phyloP scores from a whole-genome alignment of 2,888 invertebrate species.

The Miltochrista miniata region DNA sequence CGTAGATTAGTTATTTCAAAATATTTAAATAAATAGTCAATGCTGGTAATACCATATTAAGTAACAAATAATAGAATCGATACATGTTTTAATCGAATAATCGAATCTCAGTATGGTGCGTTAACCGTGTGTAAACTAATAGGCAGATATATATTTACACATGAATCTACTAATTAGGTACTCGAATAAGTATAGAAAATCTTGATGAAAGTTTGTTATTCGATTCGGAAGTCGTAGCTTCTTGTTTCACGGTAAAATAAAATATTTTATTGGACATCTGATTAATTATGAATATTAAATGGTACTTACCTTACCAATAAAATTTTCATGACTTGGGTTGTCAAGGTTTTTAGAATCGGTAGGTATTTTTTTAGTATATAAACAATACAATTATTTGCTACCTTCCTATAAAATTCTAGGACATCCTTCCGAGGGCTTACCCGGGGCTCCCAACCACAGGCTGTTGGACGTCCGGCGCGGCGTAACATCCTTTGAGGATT shows the following conservation, averaged over 20 bases:
- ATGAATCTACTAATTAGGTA: slow-evolving; percentile 15
- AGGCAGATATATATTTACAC: slow-evolving; percentile 18
- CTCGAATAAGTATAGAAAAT: slow-evolving; percentile 4
- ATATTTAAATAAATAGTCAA: background rate
- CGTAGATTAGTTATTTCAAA: background rate
- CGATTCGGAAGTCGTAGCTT: slow-evolving; percentile 12
- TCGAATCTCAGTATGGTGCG: background rate
- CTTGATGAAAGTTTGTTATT: slow-evolving; percentile 15
- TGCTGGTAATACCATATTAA: background rate
- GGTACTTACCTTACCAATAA: no score
- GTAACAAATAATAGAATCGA: background rate
- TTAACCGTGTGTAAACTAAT: slow-evolving; percentile 3
- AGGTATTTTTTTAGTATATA: no score
- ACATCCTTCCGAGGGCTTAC: no score
- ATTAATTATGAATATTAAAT: no score
- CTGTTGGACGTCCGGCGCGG: no score
- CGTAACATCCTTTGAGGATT: no score
- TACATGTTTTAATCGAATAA: background rate
- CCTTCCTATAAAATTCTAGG: no score
- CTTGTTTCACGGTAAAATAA: background rate
- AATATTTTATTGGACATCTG: background rate
- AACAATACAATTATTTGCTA: no score
- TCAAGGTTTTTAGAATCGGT: no score
- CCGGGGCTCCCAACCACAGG: no score
- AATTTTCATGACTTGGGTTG: no score